phyloP scores from a whole-genome alignment of 2,113 vertebrate species.

The Mesembrinibis cayennensis region DNA sequence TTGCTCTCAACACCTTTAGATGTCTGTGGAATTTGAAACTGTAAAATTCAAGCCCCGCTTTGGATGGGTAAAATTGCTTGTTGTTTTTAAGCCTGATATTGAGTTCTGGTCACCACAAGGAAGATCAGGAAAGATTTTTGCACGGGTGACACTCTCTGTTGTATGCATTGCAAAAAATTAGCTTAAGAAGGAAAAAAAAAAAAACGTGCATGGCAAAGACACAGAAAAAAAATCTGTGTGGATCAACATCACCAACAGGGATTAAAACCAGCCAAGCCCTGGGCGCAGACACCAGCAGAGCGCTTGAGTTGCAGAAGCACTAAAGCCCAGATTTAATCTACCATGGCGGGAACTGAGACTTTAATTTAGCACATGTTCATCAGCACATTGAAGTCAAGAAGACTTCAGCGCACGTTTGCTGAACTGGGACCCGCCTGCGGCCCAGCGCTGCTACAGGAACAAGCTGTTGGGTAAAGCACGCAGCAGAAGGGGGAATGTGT shows the following conservation, averaged over 20 bases:
- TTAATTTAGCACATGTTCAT: neutral
- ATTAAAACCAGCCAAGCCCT: neutral
- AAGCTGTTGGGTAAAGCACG: neutral
- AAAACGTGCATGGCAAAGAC: fast-evolving
- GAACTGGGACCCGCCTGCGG: neutral
- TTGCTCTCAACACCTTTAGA: neutral
- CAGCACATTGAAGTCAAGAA: neutral
- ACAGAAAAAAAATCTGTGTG: fast-evolving
- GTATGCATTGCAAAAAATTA: fast-evolving
- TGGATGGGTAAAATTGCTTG: neutral
- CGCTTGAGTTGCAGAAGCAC: neutral
- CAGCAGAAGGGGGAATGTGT: neutral
- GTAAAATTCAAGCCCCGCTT: neutral
- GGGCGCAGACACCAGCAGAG: neutral
- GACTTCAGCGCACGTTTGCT: neutral
- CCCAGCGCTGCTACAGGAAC: neutral
- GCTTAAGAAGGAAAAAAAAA: neutral
- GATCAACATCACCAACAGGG: neutral
- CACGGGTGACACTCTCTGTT: fast-evolving
- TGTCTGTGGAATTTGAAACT: neutral
- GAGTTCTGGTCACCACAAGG: neutral
- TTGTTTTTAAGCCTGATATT: neutral
- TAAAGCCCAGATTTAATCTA: neutral
- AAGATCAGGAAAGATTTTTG: neutral
- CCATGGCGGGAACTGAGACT: neutral